A percentile compares a stretch with the other conserved stretches of the same genome.
Conservation (phyloP, 2,113 vertebrate genomes). For the Sisor rabdophorus region DNA sequence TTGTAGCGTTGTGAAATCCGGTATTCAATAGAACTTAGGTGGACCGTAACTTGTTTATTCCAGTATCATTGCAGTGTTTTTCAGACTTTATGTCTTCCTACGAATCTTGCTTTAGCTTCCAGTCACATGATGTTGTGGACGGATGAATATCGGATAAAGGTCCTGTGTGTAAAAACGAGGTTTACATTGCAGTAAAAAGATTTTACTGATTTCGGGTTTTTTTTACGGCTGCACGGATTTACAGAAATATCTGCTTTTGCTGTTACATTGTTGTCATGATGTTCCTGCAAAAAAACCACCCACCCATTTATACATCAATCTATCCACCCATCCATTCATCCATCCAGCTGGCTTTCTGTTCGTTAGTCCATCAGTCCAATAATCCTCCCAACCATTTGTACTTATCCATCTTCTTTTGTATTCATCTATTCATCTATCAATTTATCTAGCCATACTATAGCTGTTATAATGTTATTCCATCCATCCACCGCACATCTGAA, state of each 20-base stretch:
- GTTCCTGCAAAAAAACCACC: no score
- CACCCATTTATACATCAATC: no score
- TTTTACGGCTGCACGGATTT: no score
- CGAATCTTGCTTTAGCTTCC: not conserved
- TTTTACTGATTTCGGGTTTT: not conserved
- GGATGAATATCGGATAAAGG: not conserved
- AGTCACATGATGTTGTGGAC: not conserved
- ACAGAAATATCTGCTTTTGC: not conserved
- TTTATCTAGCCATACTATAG: no score
- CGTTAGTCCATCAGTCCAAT: no score
- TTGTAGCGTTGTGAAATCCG: constrained; percentile 9
- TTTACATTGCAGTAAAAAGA: not conserved
- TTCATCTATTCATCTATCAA: no score
- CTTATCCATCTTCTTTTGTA: no score
- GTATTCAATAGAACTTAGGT: constrained; percentile 7
- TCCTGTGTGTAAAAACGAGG: not conserved
- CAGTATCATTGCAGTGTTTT: not conserved
- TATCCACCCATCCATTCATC: no score
- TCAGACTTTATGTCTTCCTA: not conserved
- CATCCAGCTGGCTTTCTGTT: no score
- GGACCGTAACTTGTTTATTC: not conserved
- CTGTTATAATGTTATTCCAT: no score
- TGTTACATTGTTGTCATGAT: not conserved
- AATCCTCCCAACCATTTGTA: no score
- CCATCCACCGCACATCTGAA: no score